Evolutionary conservation across 2,113 vertebrate genomes (phyloP).

Genomic region (Porphyrio hochstetteri): DNA sequence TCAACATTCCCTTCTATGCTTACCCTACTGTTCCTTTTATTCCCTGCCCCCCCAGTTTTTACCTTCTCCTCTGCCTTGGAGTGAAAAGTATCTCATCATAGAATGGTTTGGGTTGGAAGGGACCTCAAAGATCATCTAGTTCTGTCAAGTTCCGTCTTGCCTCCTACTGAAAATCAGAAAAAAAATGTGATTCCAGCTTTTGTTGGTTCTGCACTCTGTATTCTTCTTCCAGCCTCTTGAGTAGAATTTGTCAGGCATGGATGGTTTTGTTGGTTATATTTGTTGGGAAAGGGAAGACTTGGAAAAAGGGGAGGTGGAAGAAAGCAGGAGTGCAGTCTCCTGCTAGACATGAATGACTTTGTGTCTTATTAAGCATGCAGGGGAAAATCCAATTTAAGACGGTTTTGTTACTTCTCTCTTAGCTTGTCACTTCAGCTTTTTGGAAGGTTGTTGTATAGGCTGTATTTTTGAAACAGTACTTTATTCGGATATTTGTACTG

Average conservation of each 20-base stretch:
- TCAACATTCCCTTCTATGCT: neutral
- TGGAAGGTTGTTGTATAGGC: neutral
- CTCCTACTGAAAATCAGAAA: neutral
- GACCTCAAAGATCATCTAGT: too few relatives aligned
- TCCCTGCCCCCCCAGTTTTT: neutral
- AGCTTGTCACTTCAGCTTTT: neutral
- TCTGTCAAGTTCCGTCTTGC: neutral
- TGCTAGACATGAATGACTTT: neutral
- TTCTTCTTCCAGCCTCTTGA: neutral
- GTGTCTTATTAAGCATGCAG: neutral
- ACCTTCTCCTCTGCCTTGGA: neutral
- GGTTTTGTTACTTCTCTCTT: neutral
- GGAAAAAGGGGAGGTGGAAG: neutral
- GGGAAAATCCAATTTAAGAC: neutral
- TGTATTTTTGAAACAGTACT: neutral
- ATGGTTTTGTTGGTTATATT: neutral
- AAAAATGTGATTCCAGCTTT: neutral
- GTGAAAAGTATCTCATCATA: neutral
- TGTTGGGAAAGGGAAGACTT: neutral
- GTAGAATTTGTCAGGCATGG: neutral
- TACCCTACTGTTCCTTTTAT: neutral
- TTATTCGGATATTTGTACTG: neutral
- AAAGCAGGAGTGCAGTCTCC: neutral
- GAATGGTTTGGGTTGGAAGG: too few relatives aligned
- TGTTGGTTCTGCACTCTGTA: neutral